phyloP scores from a whole-genome alignment of 2,888 invertebrate species.

The Cheilosia vulpina region DNA sequence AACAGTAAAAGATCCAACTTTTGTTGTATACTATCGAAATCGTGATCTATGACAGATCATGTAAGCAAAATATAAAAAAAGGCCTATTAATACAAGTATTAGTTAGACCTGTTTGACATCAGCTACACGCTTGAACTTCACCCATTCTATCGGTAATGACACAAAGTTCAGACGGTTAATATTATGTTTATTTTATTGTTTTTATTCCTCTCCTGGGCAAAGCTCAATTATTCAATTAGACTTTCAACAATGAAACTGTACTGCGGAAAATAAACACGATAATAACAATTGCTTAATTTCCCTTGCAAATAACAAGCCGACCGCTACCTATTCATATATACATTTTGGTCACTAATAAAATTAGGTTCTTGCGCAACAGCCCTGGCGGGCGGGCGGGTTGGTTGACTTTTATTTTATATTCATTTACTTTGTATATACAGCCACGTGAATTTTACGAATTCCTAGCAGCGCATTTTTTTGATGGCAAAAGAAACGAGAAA shows the following conservation, averaged over 20 bases:
- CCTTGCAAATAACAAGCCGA: slow-evolving; percentile 6
- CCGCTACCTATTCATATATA: background rate
- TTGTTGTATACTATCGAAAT: no score
- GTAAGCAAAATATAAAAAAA: no score
- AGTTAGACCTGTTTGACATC: no score
- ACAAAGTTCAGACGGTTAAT: background rate
- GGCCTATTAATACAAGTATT: no score
- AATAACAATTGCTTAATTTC: slow-evolving; percentile 7
- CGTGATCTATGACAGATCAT: no score
- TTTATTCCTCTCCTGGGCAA: background rate
- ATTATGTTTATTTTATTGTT: background rate
- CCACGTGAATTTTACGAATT: slow-evolving; percentile 48
- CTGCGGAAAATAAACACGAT: background rate
- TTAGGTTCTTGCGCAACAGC: slow-evolving; percentile 35
- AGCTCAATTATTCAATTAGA: background rate
- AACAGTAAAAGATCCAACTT: no score
- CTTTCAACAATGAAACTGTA: background rate
- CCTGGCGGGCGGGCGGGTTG: slow-evolving; percentile 20
- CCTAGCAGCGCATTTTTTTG: slow-evolving; percentile 21
- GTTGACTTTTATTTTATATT: slow-evolving; percentile 12
- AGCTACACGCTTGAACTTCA: background rate
- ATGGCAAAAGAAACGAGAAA: slow-evolving; percentile 15
- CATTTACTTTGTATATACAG: background rate
- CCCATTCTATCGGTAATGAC: background rate
- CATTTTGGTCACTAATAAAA: slow-evolving; percentile 4